Base-by-base conservation (phyloP, 2,888 invertebrate species). In the Dorcus hopei region DNA sequence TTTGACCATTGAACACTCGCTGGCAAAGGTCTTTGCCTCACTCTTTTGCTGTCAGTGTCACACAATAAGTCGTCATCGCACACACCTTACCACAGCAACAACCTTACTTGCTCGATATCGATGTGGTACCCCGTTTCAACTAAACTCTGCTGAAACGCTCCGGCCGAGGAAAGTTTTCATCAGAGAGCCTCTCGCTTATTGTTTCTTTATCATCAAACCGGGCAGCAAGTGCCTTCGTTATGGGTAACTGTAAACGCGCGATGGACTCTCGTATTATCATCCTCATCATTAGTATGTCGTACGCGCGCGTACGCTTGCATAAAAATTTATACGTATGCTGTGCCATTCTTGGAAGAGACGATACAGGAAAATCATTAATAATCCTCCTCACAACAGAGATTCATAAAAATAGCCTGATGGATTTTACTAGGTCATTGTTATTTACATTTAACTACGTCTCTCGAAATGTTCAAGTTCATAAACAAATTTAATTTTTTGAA, bases 1-100 rank as follows among this genome's bases (percentile, higher is more conserved):
- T 69, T 68, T 64, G 66, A 67, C 68, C 62, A 64, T 67, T 64
- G 68, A 64, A 57, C 52, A 41, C 54, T 57, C 54, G 45, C 49
- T 39, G 51, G 51, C 9, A 51, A 51, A 51, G 51, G 51, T 51
- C 51, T 51, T 51, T 51, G 51, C 51, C 51, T 51, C 38, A 38
- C 49, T 38, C 38, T 49, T 38, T 11, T 11, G 26, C 26, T 9
- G 49, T 14, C 38, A 38, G 38, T 14, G 26, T 38, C 33, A 26
- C 38, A 38, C 23, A 14, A n/a, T 49, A 16, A 26, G 49, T 14
- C 45, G 45, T 19, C 19, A 45, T 16, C 45, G 16, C 45, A 23
- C 23, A 23, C 45, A 42, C 42, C 42, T 42, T 42, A 23, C 9
- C 3, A n/a, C 45, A 16, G 9, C 23, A 16, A 45, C 45, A 16